phyloP scores from a whole-genome alignment of 2,888 invertebrate species.

The Zhuqinia jingwanae region DNA sequence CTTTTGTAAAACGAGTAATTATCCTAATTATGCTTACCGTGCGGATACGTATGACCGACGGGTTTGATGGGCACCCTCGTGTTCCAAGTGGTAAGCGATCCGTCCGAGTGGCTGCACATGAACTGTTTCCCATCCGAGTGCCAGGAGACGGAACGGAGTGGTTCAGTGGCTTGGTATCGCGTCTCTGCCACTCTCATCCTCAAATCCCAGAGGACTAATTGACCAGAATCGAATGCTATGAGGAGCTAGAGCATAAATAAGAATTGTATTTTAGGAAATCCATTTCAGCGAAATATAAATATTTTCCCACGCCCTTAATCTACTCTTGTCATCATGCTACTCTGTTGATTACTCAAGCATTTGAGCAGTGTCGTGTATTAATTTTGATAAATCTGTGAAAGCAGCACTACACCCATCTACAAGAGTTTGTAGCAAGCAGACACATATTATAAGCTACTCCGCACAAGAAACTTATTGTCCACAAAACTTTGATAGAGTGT shows the following conservation, averaged over 20 bases:
- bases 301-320: too few species aligned
- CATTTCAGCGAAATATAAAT: too few species aligned
- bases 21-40: conserved; percentile 86
- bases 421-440: too few species aligned
- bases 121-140: conserved; percentile 99
- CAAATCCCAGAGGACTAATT: conserved; percentile 98
- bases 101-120: conserved; percentile 95
- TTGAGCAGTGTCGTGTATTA: too few species aligned
- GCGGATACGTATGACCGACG: conserved; percentile 91
- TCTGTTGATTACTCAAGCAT: too few species aligned
- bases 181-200: conserved; percentile 92
- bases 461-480: too few species aligned
- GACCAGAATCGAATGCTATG: conserved; percentile 97
- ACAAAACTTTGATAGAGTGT: too few species aligned
- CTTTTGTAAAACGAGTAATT: too few species aligned
- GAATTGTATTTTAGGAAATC: neutral
- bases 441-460: too few species aligned
- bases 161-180: conserved; percentile 89
- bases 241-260: conserved; percentile 87
- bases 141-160: conserved; percentile 95
- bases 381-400: too few species aligned
- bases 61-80: conserved; percentile 89
- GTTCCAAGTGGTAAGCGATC: conserved; percentile 97
- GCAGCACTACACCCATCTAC: too few species aligned
- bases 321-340: neutral